These are phyloP conservation scores for Microctenopoma steveboyesi DNA, from an alignment of 2,797 vertebrate genomes.

Conservation along the genomic window DNA sequence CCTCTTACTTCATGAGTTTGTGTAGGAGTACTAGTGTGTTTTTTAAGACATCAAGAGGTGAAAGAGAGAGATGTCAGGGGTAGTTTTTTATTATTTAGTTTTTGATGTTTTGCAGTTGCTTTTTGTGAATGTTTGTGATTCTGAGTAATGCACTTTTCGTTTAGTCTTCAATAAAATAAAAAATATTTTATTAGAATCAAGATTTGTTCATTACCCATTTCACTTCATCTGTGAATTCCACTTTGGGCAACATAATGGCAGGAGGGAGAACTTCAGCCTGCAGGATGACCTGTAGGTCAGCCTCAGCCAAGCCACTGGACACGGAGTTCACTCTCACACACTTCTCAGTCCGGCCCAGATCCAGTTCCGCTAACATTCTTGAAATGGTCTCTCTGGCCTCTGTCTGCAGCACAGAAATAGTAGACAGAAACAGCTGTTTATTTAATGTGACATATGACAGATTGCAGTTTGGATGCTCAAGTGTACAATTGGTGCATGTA, in stretches of 20 bases:
- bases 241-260: constrained; percentile 97
- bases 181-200: background rate
- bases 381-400: constrained; percentile 90
- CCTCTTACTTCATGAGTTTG: constrained; percentile 73
- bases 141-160: background rate
- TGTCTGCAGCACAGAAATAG: constrained; percentile 74
- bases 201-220: constrained; percentile 86
- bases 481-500: background rate
- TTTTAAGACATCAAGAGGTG: constrained; percentile 59
- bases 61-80: constrained; percentile 53
- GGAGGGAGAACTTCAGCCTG: constrained; percentile 88
- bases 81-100: constrained; percentile 56
- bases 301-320: constrained; percentile 91
- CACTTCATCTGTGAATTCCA: constrained; percentile 90
- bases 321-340: constrained; percentile 96
- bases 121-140: constrained; percentile 14
- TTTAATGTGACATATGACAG: background rate
- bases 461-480: background rate
- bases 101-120: constrained; percentile 25
- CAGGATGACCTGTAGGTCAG: constrained; percentile 89
- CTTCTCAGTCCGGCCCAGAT: constrained; percentile 90
- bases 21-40: constrained; percentile 58
- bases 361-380: constrained; percentile 87
- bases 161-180: background rate
- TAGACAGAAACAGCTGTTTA: constrained; percentile 1